Percentiles rank a stretch among this genome's conserved stretches.
Evolutionary conservation across 2,797 vertebrate species (phyloP).

Genomic region (Sorex maritimensis): DNA sequence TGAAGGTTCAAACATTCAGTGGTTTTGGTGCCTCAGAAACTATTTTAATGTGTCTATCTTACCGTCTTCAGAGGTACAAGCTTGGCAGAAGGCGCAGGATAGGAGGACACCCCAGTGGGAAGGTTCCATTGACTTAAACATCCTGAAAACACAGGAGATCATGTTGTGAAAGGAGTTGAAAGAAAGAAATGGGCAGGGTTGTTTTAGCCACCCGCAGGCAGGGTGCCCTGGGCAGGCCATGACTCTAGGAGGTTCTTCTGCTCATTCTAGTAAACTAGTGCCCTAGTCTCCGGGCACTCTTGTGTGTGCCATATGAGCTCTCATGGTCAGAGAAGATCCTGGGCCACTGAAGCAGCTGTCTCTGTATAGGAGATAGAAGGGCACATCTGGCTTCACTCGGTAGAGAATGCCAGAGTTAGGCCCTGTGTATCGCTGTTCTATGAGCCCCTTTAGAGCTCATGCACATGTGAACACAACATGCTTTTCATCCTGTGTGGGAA

Average conservation of each 20-base stretch:
- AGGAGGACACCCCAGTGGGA: not conserved
- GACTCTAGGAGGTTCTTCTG: not conserved
- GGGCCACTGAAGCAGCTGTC: not conserved
- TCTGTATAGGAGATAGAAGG: not conserved
- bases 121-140: not conserved
- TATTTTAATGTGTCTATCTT: slow-evolving; percentile 26
- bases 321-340: not conserved
- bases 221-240: not conserved
- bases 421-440: not conserved
- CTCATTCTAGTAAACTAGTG: not conserved
- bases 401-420: not conserved
- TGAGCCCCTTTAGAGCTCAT: not conserved
- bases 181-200: not conserved
- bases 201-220: not conserved
- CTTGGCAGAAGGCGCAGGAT: not conserved
- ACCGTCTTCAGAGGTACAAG: slow-evolving; percentile 22
- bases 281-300: not conserved
- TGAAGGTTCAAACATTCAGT: not conserved
- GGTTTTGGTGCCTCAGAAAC: not conserved
- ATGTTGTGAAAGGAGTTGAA: not conserved
- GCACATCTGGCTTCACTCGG: not conserved
- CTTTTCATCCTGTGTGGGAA: accelerated
- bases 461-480: not conserved
- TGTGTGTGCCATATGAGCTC: not conserved
- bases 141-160: slow-evolving; percentile 70